Evolutionary conservation across 1,140 invertebrate genomes (phyloP).

Genomic region (Listronotus oregonensis): DNA sequence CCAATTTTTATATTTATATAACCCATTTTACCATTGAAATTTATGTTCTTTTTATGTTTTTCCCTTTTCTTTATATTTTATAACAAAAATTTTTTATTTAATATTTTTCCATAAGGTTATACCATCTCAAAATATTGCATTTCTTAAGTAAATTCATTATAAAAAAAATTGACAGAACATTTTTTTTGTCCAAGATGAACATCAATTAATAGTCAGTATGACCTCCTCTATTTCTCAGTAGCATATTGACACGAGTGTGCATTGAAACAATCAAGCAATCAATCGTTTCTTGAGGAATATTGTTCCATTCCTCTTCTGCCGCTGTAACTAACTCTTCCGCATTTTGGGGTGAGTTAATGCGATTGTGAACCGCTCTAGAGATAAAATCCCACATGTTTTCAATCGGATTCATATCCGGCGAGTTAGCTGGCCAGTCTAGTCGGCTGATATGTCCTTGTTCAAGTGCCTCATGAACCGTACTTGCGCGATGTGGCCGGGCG

Average conservation of each 20-base stretch:
- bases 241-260: constrained; percentile 22
- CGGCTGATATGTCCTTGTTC: constrained; percentile 19
- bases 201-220: background rate
- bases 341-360: constrained; percentile 4
- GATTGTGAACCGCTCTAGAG: background rate
- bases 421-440: constrained; percentile 26
- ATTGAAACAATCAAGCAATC: constrained; percentile 20
- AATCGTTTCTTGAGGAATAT: constrained; percentile 17
- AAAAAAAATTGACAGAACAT: no score
- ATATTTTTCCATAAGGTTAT: no score
- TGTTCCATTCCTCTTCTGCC: constrained; percentile 18
- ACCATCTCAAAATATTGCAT: no score
- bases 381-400: constrained; percentile 26
- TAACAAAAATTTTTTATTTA: no score
- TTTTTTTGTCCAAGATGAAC: no score
- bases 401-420: constrained; percentile 28
- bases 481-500: constrained; percentile 20
- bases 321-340: constrained; percentile 19
- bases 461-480: constrained; percentile 22
- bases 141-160: no score
- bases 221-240: constrained; percentile 9
- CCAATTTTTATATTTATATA: no score
- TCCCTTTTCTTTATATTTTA: no score
- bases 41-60: no score
- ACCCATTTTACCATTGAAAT: no score